Base-by-base conservation (phyloP, 2,888 invertebrate genomes). In the Pedicia rivosa region DNA sequence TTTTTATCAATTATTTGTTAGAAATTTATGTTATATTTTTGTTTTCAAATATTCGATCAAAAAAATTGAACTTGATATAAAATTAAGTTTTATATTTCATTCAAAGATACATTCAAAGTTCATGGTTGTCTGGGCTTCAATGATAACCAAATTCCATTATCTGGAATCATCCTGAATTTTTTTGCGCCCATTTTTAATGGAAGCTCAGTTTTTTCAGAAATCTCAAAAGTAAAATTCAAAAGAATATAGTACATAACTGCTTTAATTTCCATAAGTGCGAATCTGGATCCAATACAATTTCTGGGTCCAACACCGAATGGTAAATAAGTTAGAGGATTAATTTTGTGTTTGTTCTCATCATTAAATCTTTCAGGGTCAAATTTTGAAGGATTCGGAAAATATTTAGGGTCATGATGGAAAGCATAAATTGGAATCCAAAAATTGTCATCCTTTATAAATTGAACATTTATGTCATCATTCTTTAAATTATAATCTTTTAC, bases 271-370 rank as follows among this genome's bases (percentile, higher is more conserved):
- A 39, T 36, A 19, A 39, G 22, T 10, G 39, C 40, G 33, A 37
- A 35, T 9, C 38, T 15, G 5, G 34, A 40, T 8, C 72, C 76
- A 36, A 76, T 69, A 45, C 76, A 76, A 48, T 65, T 71, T 39
- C 74, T 63, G 2, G 68, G 74, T 3, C 76, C 76, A 2, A 59
- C 25, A 2, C 71, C 73, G 37, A 72, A 73, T 1, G 72, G 70
- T 44, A 65, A 44, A 42, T 66, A 70, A 0, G 63, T 52, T 28
- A 60, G 62, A 1, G 62, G 60, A 10, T 56, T 46, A 12, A 66
- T 64, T 12, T 59, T 59, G 2, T 56, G 52, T 43, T 66, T 68
- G 47, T 71, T 72, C 43, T 70, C 66, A 0, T 69, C 65, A 2
- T 59, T 68, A 44, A 73, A 74, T 13, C 72, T 51, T 43, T 70